These are phyloP conservation scores for Cyclargus thomasi DNA, from an alignment of 1,140 invertebrate species.

Conservation along the genomic window DNA sequence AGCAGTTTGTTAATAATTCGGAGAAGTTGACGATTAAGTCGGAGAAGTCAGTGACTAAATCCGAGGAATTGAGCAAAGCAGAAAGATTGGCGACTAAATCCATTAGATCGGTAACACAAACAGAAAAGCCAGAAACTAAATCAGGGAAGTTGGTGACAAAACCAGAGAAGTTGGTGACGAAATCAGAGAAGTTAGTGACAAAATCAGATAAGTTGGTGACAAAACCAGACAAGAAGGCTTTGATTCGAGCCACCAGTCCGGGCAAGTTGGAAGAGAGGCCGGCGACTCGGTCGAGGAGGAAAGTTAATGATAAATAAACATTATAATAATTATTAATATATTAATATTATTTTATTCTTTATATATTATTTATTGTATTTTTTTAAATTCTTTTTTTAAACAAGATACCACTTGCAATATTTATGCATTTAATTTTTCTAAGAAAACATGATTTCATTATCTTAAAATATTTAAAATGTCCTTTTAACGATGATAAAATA, in stretches of 20 bases:
- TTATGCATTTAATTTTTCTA: too few species aligned
- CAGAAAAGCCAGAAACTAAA: not conserved
- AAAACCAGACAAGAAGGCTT: conserved; percentile 20
- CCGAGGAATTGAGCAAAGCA: not conserved
- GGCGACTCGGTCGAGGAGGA: conserved; percentile 24
- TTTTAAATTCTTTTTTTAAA: too few species aligned
- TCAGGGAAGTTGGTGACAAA: not conserved
- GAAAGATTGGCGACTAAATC: not conserved
- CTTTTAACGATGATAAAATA: too few species aligned
- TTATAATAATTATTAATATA: not conserved
- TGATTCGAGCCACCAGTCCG: conserved; percentile 38
- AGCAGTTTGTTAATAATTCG: not conserved
- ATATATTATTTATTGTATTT: not conserved
- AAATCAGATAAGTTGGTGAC: conserved; percentile 21
- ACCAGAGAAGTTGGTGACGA: not conserved
- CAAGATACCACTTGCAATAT: too few species aligned
- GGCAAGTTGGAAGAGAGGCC: conserved; percentile 38
- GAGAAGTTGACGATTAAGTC: not conserved
- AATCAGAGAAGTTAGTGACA: not conserved
- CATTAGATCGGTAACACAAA: not conserved
- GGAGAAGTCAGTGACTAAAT: not conserved
- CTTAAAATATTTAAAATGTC: too few species aligned
- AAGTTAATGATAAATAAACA: conserved; percentile 14
- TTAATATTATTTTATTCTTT: not conserved
- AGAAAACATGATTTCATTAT: too few species aligned